Evolutionary conservation across 1,140 invertebrate genomes (phyloP).

Genomic region (Orius insidiosus): DNA sequence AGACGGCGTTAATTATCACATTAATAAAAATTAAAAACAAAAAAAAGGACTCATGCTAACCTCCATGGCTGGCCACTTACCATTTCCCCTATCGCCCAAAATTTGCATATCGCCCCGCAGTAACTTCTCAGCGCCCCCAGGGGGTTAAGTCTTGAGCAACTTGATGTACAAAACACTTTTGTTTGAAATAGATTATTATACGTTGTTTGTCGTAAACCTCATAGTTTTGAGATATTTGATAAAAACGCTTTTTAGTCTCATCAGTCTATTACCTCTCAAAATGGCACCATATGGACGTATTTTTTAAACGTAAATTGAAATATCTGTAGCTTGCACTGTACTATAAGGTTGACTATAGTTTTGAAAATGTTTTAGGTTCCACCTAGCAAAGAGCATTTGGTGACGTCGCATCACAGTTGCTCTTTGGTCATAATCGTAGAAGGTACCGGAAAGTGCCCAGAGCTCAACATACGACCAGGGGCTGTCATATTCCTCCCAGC

Average conservation of each 20-base stretch:
- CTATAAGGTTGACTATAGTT: too few relatives aligned
- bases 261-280: background rate
- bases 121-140: too few relatives aligned
- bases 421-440: slow-evolving; percentile 5
- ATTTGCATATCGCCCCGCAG: too few relatives aligned
- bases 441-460: background rate
- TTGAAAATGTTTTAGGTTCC: slow-evolving; percentile 2
- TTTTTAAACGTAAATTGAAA: background rate
- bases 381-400: background rate
- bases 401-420: background rate
- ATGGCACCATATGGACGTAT: background rate
- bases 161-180: background rate
- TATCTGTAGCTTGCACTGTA: too few relatives aligned
- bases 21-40: too few relatives aligned
- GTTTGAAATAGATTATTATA: background rate
- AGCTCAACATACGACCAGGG: background rate
- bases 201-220: background rate
- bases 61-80: too few relatives aligned
- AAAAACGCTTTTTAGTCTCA: background rate
- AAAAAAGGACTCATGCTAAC: too few relatives aligned
- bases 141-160: too few relatives aligned
- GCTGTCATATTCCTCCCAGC: background rate
- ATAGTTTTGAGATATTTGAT: too few relatives aligned
- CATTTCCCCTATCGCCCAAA: too few relatives aligned
- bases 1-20: too few relatives aligned